Evolutionary conservation across 1,140 invertebrate species (phyloP).

Genomic region (Euschistus heros): DNA sequence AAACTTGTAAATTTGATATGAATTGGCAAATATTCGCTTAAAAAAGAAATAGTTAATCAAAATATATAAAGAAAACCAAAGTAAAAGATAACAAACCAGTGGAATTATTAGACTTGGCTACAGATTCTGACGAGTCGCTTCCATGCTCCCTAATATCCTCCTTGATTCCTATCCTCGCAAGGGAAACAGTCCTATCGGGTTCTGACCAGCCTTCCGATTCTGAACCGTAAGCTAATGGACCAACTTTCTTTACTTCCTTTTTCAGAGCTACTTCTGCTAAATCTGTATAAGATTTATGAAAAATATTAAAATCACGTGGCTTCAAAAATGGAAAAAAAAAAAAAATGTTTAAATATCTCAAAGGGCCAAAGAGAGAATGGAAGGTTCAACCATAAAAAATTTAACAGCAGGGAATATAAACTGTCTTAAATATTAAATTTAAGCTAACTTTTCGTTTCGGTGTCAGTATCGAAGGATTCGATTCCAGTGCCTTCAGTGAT

Average conservation of each 20-base stretch:
- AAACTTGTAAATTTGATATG: no score
- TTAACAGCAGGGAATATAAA: no score
- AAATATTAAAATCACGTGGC: no score
- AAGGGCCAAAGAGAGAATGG: no score
- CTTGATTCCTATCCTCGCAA: conserved; percentile 60
- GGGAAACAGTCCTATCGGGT: conserved; percentile 65
- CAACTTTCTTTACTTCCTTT: not conserved
- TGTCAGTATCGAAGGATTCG: conserved; percentile 8
- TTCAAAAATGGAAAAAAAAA: no score
- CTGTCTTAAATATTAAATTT: no score
- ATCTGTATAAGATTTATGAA: not conserved
- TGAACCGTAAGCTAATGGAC: conserved; percentile 34
- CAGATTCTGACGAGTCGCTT: conserved; percentile 1
- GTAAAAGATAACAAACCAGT: conserved; percentile 2
- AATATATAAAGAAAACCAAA: conserved; percentile 8
- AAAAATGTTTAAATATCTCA: no score
- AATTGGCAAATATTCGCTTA: no score
- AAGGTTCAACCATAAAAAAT: no score
- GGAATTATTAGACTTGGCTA: conserved; percentile 4
- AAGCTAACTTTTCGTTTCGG: not conserved
- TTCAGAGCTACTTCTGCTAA: not conserved
- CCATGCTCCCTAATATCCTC: conserved; percentile 23
- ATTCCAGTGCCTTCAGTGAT: conserved; percentile 16
- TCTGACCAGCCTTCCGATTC: conserved; percentile 80
- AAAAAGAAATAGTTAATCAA: conserved; percentile 12